phyloP scores from a whole-genome alignment of 1,140 invertebrate genomes.

The Tetraneura akinire region DNA sequence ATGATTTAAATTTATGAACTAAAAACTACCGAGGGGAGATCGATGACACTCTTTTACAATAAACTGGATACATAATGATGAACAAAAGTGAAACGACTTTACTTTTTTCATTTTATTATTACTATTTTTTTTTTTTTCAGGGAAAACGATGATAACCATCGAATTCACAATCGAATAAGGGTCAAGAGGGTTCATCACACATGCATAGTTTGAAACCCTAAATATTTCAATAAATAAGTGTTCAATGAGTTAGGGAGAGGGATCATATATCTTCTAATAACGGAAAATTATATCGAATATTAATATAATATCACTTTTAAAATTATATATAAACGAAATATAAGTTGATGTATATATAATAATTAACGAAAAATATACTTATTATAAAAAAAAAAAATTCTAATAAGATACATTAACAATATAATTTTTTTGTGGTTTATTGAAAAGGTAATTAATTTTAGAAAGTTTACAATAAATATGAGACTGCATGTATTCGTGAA shows the following conservation, averaged over 20 bases:
- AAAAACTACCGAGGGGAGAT: conserved; percentile 28
- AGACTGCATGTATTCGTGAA: too few relatives aligned
- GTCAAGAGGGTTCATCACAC: conserved; percentile 31
- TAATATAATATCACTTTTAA: not conserved
- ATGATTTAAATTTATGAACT: conserved; percentile 45
- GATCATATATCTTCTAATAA: not conserved
- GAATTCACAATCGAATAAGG: conserved; percentile 35
- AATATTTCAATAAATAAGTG: conserved; percentile 15
- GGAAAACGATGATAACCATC: conserved; percentile 40
- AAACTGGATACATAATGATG: conserved; percentile 35
- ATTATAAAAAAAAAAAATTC: too few relatives aligned
- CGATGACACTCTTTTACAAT: conserved; percentile 39
- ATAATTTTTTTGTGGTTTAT: too few relatives aligned
- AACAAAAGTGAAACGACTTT: conserved; percentile 26
- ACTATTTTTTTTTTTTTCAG: conserved; percentile 34
- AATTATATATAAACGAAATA: too few relatives aligned
- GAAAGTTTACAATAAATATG: too few relatives aligned
- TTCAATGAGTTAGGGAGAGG: not conserved
- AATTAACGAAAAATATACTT: too few relatives aligned
- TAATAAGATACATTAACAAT: too few relatives aligned
- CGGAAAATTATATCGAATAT: too few relatives aligned
- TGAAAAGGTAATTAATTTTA: too few relatives aligned
- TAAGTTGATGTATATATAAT: too few relatives aligned
- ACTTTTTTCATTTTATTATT: too few relatives aligned
- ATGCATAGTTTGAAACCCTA: conserved; percentile 4